A percentile compares a stretch with the other conserved stretches of the same genome.
Conservation (phyloP, 2,888 invertebrate genomes). For the Entomobrya multifasciata region DNA sequence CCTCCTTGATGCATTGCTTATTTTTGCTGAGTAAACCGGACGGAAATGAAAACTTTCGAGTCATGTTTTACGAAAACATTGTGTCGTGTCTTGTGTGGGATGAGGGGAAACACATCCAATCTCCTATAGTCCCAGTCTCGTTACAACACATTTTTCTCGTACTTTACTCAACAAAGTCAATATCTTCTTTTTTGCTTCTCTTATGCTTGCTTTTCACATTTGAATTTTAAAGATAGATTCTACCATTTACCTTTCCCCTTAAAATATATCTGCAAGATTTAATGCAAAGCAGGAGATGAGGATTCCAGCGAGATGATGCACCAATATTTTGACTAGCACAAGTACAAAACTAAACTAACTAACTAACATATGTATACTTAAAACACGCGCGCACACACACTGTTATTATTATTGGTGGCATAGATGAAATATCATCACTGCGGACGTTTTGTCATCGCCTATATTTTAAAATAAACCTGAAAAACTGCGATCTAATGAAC, state of each 20-base stretch:
- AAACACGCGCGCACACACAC: not conserved
- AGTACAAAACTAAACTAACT: too few species aligned
- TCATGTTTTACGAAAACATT: conserved; percentile 58
- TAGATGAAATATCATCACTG: not conserved
- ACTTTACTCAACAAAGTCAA: not conserved
- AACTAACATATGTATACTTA: not conserved
- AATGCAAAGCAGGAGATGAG: conserved; percentile 51
- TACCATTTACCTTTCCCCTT: not conserved
- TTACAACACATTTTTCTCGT: conserved; percentile 54
- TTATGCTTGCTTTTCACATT: conserved; percentile 52
- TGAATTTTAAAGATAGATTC: conserved; percentile 36
- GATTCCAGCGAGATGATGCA: conserved; percentile 50
- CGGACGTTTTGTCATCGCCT: not conserved
- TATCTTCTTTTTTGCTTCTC: not conserved
- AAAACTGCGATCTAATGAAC: not conserved
- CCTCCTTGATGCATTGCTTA: conserved; percentile 71
- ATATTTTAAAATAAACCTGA: not conserved
- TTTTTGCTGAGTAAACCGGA: conserved; percentile 69
- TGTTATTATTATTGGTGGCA: not conserved
- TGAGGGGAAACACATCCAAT: conserved; percentile 30
- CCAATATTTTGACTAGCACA: conserved; percentile 35
- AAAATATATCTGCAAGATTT: not conserved
- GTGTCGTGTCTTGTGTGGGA: not conserved
- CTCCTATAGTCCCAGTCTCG: not conserved
- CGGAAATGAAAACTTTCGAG: conserved; percentile 67